A percentile compares a stretch with the other conserved stretches of the same genome.
Evolutionary conservation across 2,797 vertebrate genomes (phyloP).

Genomic region (Xyrichtys novacula): DNA sequence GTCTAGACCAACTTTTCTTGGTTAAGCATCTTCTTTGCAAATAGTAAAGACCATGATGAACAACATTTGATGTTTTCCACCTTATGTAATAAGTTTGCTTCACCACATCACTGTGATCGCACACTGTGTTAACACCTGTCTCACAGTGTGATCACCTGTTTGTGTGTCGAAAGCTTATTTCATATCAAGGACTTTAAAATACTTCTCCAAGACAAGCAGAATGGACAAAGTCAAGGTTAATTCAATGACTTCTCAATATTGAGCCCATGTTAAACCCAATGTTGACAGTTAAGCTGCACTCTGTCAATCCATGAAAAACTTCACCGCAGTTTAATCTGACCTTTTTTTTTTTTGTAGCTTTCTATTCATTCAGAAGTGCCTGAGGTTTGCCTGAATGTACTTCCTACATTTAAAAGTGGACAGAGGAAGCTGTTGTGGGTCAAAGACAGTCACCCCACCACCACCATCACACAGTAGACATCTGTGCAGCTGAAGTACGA

Average conservation of each 20-base stretch:
- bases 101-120: slow-evolving; percentile 12
- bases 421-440: slow-evolving; percentile 17
- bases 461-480: slow-evolving; percentile 48
- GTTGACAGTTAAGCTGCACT: too few relatives aligned
- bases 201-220: too few relatives aligned
- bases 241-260: too few relatives aligned
- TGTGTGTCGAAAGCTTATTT: too few relatives aligned
- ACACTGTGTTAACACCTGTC: slow-evolving; percentile 1
- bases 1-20: too few relatives aligned
- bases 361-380: slow-evolving; percentile 2
- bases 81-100: too few relatives aligned
- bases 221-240: too few relatives aligned
- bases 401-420: slow-evolving; percentile 26
- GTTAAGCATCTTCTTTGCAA: too few relatives aligned
- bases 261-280: too few relatives aligned
- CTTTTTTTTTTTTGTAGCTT: slow-evolving; percentile 29
- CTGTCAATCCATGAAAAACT: slow-evolving; percentile 37
- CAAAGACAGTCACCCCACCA: slow-evolving; percentile 36
- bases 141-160: too few relatives aligned
- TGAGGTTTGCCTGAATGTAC: background rate
- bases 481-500: slow-evolving; percentile 55
- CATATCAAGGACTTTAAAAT: slow-evolving; percentile 1
- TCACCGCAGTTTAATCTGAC: slow-evolving; percentile 29
- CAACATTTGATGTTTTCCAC: too few relatives aligned
- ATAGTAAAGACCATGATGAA: too few relatives aligned